Percentiles rank a stretch among this genome's conserved stretches.
phyloP scores from a whole-genome alignment of 1,140 invertebrate genomes.

The Meloidogyne floridensis region DNA sequence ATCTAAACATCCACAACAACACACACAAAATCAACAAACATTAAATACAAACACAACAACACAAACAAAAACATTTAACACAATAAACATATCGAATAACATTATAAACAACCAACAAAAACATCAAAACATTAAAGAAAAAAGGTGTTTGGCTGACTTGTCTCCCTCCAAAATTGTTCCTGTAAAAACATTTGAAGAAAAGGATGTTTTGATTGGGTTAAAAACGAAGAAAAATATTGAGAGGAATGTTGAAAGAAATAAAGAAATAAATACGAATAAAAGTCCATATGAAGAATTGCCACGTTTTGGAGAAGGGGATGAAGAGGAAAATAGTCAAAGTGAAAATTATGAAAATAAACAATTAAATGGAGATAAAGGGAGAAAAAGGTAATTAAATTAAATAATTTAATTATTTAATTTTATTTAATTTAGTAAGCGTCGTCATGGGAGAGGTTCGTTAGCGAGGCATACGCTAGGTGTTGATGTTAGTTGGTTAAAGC shows the following conservation, averaged over 20 bases:
- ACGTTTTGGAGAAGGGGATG: conserved; percentile 11
- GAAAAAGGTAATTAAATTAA: conserved; percentile 18
- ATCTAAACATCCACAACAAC: background rate
- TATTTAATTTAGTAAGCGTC: conserved; percentile 30
- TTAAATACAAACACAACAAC: background rate
- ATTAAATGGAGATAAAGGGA: background rate
- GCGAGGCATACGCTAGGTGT: conserved; percentile 58
- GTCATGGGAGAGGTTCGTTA: conserved; percentile 50
- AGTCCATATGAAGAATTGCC: background rate
- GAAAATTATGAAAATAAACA: conserved; percentile 4
- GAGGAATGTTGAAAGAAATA: background rate
- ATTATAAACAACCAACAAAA: background rate
- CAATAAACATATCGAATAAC: background rate
- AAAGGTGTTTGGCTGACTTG: background rate
- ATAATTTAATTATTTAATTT: conserved; percentile 3
- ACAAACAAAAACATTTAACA: background rate
- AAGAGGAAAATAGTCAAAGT: conserved; percentile 1
- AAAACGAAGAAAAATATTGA: background rate
- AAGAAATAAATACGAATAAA: background rate
- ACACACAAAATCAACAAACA: background rate
- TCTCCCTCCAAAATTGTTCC: background rate
- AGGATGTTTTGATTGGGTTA: background rate
- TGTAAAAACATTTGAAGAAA: conserved; percentile 6
- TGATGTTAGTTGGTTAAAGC: conserved; percentile 61
- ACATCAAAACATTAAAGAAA: background rate